Conservation (phyloP, 2,888 invertebrate species). For the Andrena bucephala region DNA sequence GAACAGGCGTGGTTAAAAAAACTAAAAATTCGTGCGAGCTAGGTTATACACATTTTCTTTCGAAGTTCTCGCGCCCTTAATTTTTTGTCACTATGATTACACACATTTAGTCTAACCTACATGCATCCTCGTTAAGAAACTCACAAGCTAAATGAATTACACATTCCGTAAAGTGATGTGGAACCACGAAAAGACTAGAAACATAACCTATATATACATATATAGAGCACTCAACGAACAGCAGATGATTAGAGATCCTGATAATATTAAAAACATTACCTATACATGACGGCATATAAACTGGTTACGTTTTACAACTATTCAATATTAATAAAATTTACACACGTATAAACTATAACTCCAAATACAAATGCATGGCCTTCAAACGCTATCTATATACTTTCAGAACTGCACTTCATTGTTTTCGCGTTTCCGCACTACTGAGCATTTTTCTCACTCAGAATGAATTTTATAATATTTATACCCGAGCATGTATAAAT, state of each 20-base stretch:
- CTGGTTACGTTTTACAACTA: conserved; percentile 1
- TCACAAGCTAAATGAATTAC: neutral
- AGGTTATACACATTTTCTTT: conserved; percentile 24
- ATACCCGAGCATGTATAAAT: neutral
- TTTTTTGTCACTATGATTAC: neutral
- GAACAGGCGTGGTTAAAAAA: no score
- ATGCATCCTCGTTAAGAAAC: neutral
- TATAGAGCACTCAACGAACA: neutral
- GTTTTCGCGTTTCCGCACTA: conserved; percentile 12
- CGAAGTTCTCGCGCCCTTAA: neutral
- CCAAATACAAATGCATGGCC: neutral
- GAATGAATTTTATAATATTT: neutral
- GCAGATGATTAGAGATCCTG: neutral
- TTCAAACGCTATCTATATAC: conserved; percentile 17
- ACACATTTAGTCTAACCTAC: neutral
- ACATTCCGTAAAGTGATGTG: neutral
- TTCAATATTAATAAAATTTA: conserved; percentile 22
- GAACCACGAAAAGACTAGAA: neutral
- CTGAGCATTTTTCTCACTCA: conserved; percentile 2
- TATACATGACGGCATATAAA: conserved; percentile 48
- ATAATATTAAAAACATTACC: conserved; percentile 38
- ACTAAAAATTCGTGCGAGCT: neutral
- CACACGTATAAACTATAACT: neutral
- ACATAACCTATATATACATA: conserved; percentile 44
- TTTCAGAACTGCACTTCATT: conserved; percentile 20